These are phyloP conservation scores for Drosophila novamexicana DNA, from an alignment of 1,140 invertebrate species.

Conservation along the genomic window DNA sequence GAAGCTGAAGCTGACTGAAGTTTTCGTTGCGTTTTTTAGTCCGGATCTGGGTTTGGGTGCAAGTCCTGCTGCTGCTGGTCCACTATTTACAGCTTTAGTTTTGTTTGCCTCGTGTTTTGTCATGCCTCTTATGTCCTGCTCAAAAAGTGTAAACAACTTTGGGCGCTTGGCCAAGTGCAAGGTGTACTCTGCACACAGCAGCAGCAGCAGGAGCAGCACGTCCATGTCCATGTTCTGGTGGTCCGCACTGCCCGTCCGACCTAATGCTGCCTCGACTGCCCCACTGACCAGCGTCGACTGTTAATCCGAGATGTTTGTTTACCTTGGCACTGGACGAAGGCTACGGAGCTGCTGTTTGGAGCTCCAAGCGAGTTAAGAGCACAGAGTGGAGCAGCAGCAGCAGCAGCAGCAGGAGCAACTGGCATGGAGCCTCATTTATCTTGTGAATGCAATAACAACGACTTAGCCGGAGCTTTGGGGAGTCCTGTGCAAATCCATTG, in stretches of 20 bases:
- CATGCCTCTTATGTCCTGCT: slow-evolving; percentile 78
- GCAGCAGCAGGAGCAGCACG: slow-evolving; percentile 43
- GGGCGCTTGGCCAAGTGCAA: slow-evolving; percentile 75
- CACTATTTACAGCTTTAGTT: slow-evolving; percentile 81
- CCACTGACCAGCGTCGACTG: slow-evolving; percentile 70
- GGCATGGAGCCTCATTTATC: slow-evolving; percentile 69
- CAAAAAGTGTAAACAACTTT: slow-evolving; percentile 82
- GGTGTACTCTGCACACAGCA: slow-evolving; percentile 55
- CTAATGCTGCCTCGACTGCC: slow-evolving; percentile 34
- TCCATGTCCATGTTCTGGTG: slow-evolving; percentile 24
- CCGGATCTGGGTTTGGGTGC: slow-evolving; percentile 10
- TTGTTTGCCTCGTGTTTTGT: slow-evolving; percentile 79
- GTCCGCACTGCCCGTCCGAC: slow-evolving; percentile 2
- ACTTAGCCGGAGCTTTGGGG: slow-evolving; percentile 74
- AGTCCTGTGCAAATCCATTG: slow-evolving; percentile 75
- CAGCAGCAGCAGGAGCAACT: no score
- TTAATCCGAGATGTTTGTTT: slow-evolving; percentile 84
- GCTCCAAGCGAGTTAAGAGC: not conserved
- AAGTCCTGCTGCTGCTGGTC: slow-evolving; percentile 41
- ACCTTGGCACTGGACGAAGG: slow-evolving; percentile 63
- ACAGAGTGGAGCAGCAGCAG: not conserved
- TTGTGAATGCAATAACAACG: slow-evolving; percentile 80
- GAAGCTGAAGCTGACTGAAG: slow-evolving; percentile 42
- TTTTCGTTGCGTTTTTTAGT: slow-evolving; percentile 50
- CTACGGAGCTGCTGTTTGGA: slow-evolving; percentile 20